These are phyloP conservation scores for Ceratina australensis DNA, from an alignment of 1,140 invertebrate genomes.

Conservation along the genomic window DNA sequence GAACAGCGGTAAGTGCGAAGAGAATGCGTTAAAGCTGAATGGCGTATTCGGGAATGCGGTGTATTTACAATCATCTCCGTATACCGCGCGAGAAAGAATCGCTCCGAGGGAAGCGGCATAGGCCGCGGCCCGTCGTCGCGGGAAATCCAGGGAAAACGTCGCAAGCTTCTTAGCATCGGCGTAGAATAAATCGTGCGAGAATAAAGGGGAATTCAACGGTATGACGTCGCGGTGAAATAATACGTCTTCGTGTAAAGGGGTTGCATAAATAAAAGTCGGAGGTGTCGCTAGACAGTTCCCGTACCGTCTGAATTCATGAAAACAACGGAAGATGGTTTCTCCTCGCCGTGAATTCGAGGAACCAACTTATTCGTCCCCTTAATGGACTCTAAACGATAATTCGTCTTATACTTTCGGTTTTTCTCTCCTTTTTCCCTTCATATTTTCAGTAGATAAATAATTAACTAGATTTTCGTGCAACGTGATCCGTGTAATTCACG, in stretches of 20 bases:
- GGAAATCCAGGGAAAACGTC: constrained; percentile 40
- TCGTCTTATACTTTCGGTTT: constrained; percentile 5
- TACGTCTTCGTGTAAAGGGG: constrained; percentile 61
- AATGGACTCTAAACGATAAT: constrained; percentile 64
- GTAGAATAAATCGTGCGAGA: constrained; percentile 51
- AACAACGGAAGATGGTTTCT: constrained; percentile 29
- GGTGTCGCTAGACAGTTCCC: constrained; percentile 38
- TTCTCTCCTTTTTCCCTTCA: background rate
- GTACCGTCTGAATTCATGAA: constrained; percentile 63
- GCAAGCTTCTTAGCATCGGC: constrained; percentile 55
- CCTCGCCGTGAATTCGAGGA: constrained; percentile 20
- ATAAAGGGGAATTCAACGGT: constrained; percentile 48
- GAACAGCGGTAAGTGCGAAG: background rate
- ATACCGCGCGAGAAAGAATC: background rate
- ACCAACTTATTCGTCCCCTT: constrained; percentile 31
- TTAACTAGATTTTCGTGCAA: too few relatives aligned
- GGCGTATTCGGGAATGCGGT: background rate
- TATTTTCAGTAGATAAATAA: too few relatives aligned
- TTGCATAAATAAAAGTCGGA: constrained; percentile 64
- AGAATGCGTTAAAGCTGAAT: background rate
- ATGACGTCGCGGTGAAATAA: constrained; percentile 62
- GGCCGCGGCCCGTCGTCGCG: constrained; percentile 5
- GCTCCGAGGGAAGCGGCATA: background rate
- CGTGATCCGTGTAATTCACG: too few relatives aligned
- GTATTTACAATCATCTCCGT: too few relatives aligned